These are phyloP conservation scores for Priocnemis perturbator DNA, from an alignment of 2,888 invertebrate genomes.

Conservation along the genomic window DNA sequence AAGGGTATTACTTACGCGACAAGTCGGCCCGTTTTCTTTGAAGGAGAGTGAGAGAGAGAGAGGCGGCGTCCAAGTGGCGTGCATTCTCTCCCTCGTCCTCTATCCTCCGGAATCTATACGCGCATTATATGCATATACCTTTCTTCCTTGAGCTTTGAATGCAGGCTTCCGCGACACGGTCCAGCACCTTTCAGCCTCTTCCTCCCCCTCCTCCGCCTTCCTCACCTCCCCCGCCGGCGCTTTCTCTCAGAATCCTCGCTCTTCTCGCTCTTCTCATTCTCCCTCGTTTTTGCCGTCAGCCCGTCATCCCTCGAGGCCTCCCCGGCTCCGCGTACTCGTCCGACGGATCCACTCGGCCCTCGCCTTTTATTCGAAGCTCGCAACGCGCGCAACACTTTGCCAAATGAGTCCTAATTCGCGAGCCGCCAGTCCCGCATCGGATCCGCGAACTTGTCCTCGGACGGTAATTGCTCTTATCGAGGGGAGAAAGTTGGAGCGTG, in stretches of 20 bases:
- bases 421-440: background rate
- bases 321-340: too few relatives aligned
- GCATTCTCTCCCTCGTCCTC: slow-evolving; percentile 19
- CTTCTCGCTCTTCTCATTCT: slow-evolving; percentile 3
- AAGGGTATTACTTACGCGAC: slow-evolving; percentile 43
- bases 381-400: slow-evolving; percentile 56
- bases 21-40: slow-evolving; percentile 42
- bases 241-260: background rate
- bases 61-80: too few relatives aligned
- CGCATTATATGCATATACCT: background rate
- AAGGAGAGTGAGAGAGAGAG: slow-evolving; percentile 16
- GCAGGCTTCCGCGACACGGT: slow-evolving; percentile 40
- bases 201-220: slow-evolving; percentile 2
- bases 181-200: slow-evolving; percentile 20
- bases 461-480: too few relatives aligned
- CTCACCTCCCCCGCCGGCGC: slow-evolving; percentile 1
- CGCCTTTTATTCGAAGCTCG: slow-evolving; percentile 23
- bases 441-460: too few relatives aligned
- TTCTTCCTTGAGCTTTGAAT: slow-evolving; percentile 6
- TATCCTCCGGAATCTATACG: background rate
- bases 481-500: too few relatives aligned
- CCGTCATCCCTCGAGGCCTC: background rate
- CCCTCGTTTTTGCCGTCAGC: background rate
- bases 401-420: slow-evolving; percentile 64
- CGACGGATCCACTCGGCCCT: too few relatives aligned